Conservation (phyloP, 2,888 invertebrate species). For the Venustoraphidia nigricollis region DNA sequence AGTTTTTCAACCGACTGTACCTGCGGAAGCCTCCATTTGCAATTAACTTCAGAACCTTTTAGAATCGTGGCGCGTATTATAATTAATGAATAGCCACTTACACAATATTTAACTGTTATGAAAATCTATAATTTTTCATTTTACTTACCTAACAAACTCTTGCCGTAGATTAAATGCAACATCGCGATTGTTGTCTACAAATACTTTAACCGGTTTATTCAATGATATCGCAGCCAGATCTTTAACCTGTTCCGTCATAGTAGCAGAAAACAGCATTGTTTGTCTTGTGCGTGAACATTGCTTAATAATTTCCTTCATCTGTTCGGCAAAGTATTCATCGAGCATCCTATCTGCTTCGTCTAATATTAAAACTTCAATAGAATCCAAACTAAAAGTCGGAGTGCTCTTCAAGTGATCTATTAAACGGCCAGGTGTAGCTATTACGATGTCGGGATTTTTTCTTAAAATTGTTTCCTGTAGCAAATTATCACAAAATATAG, state of each 20-base stretch:
- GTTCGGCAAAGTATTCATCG: slow-evolving; percentile 96
- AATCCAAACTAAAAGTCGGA: slow-evolving; percentile 76
- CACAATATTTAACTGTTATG: too few species aligned
- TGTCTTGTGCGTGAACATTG: slow-evolving; percentile 84
- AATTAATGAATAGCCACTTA: too few species aligned
- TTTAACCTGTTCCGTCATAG: slow-evolving; percentile 97
- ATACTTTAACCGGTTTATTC: slow-evolving; percentile 82
- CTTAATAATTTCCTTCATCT: slow-evolving; percentile 95
- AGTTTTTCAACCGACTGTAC: too few species aligned
- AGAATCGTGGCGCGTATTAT: too few species aligned
- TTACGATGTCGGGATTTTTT: slow-evolving; percentile 88
- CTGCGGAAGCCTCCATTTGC: too few species aligned
- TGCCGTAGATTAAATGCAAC: slow-evolving; percentile 91
- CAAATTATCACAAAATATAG: slow-evolving; percentile 19
- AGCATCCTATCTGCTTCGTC: slow-evolving; percentile 84
- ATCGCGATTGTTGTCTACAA: slow-evolving; percentile 90
- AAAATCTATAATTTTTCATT: neutral
- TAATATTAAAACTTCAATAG: slow-evolving; percentile 74
- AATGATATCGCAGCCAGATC: slow-evolving; percentile 88
- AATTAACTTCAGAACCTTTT: too few species aligned
- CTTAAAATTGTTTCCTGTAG: slow-evolving; percentile 56
- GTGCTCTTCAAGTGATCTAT: slow-evolving; percentile 96
- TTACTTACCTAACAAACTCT: slow-evolving; percentile 68
- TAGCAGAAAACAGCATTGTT: slow-evolving; percentile 96
- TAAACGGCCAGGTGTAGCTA: slow-evolving; percentile 94